Conservation (phyloP, 2,797 vertebrate species). For the Hozukius guyotensis region DNA sequence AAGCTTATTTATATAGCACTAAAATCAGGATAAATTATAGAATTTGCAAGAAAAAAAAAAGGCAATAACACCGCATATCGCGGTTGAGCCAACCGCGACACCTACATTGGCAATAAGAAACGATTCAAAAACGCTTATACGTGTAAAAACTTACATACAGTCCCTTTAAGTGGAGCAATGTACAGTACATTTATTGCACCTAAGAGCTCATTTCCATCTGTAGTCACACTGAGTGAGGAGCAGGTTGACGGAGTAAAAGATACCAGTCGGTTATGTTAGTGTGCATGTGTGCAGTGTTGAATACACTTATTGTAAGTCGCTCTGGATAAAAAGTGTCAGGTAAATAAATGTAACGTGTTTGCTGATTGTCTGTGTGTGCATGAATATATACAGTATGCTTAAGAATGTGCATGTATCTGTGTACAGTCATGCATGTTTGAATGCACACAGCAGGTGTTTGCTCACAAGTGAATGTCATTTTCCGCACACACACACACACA, state of each 20-base stretch:
- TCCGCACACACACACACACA: not conserved
- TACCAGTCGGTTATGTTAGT: not conserved
- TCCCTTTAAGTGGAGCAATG: not conserved
- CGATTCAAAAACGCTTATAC: no score
- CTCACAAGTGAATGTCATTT: not conserved
- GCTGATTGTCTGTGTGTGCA: no score
- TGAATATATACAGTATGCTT: not conserved
- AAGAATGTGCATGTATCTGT: not conserved
- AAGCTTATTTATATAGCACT: no score
- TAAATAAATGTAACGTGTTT: not conserved
- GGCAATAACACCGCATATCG: no score
- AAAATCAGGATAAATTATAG: no score
- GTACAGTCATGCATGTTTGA: not conserved
- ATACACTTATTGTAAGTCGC: not conserved
- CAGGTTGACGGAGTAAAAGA: not conserved
- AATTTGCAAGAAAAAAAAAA: no score
- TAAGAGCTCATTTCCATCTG: not conserved
- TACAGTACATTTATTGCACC: not conserved
- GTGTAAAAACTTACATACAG: rapidly evolving
- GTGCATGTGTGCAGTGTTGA: not conserved
- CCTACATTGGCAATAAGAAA: no score
- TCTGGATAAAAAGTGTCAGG: not conserved
- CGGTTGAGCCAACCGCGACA: no score
- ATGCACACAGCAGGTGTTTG: conserved; percentile 4
- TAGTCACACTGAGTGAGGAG: not conserved